phyloP scores from a whole-genome alignment of 2,888 invertebrate genomes.

The Stenchaetothrips biformis region DNA sequence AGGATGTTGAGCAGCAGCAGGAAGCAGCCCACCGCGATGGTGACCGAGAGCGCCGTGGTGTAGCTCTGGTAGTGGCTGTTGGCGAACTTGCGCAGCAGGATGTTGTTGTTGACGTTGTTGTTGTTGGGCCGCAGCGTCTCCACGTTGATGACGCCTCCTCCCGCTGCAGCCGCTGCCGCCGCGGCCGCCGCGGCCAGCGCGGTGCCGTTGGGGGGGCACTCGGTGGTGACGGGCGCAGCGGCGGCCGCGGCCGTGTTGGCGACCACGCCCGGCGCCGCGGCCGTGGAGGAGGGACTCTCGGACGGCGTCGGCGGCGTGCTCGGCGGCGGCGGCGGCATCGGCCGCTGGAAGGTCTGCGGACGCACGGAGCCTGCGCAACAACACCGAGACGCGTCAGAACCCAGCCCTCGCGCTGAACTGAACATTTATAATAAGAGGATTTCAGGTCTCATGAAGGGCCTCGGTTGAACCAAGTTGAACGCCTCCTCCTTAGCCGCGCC shows the following conservation, averaged over 20 bases:
- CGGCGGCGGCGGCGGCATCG: conserved; percentile 51
- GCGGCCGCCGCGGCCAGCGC: conserved; percentile 38
- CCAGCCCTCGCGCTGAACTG: too few relatives aligned
- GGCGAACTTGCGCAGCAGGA: conserved; percentile 69
- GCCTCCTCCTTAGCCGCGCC: too few relatives aligned
- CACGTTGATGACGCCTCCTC: conserved; percentile 34
- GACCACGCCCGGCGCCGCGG: conserved; percentile 48
- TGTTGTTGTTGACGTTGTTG: conserved; percentile 58
- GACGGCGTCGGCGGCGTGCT: conserved; percentile 46
- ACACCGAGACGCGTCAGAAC: neutral
- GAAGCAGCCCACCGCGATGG: conserved; percentile 81
- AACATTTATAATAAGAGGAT: neutral
- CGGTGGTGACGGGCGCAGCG: conserved; percentile 57
- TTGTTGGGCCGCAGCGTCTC: conserved; percentile 38
- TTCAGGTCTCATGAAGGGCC: too few relatives aligned
- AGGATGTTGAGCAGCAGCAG: conserved; percentile 73
- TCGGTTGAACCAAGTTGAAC: too few relatives aligned
- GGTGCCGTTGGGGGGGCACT: conserved; percentile 65
- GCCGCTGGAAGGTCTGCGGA: conserved; percentile 65
- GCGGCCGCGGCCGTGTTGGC: conserved; percentile 35
- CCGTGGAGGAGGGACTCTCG: conserved; percentile 43
- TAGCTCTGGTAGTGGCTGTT: conserved; percentile 82
- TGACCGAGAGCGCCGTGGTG: conserved; percentile 81
- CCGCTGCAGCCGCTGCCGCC: conserved; percentile 37
- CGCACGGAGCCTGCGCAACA: conserved; percentile 62